These are phyloP conservation scores for Leptinotarsa rubiginosa DNA, from an alignment of 2,888 invertebrate species.

Conservation along the genomic window DNA sequence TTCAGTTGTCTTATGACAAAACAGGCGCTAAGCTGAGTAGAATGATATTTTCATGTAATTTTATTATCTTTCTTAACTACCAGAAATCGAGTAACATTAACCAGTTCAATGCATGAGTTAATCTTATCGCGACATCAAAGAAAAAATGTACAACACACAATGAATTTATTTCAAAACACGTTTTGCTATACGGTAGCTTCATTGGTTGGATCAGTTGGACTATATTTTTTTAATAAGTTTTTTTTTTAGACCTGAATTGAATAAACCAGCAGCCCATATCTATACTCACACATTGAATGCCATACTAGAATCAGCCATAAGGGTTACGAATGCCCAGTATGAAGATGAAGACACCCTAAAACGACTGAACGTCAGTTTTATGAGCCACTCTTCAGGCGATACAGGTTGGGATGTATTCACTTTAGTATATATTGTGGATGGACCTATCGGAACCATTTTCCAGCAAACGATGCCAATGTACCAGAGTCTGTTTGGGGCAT, in stretches of 20 bases:
- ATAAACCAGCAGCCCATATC: conserved; percentile 86
- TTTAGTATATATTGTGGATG: conserved; percentile 87
- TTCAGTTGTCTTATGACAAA: too few species aligned
- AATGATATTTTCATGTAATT: too few species aligned
- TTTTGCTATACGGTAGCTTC: too few species aligned
- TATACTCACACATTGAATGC: conserved; percentile 90
- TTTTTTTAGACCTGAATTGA: conserved; percentile 80
- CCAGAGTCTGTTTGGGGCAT: conserved; percentile 85
- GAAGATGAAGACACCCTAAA: conserved; percentile 92
- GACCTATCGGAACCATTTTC: conserved; percentile 88
- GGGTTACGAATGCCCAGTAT: conserved; percentile 94
- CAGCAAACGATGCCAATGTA: conserved; percentile 82
- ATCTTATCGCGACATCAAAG: too few species aligned
- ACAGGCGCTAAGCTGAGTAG: too few species aligned
- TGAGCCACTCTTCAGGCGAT: conserved; percentile 72
- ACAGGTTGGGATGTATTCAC: conserved; percentile 86
- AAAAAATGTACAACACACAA: too few species aligned
- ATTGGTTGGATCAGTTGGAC: too few species aligned
- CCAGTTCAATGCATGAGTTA: too few species aligned
- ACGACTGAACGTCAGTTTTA: conserved; percentile 80
- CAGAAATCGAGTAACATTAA: too few species aligned
- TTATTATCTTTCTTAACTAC: too few species aligned
- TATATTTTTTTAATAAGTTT: not conserved
- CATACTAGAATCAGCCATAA: conserved; percentile 85
- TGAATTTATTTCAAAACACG: too few species aligned